A percentile compares a stretch with the other conserved stretches of the same genome.
Conservation (phyloP, 2,888 invertebrate genomes). For the Chorisops tibialis region DNA sequence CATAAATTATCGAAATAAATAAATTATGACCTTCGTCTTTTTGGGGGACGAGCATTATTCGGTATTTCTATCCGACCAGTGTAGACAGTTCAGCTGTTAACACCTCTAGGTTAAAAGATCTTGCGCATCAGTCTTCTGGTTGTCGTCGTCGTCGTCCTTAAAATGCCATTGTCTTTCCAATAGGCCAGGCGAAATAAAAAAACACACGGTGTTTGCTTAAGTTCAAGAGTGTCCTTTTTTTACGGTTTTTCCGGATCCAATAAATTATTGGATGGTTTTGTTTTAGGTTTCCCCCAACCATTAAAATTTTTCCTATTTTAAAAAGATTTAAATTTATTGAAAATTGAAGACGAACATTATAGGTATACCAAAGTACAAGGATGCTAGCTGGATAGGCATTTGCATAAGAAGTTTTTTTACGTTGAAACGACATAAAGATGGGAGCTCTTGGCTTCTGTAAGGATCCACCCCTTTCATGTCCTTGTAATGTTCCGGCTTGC, state of each 20-base stretch:
- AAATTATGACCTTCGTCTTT: constrained; percentile 42
- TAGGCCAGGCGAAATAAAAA: not conserved
- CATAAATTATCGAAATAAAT: constrained; percentile 51
- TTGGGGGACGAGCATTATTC: constrained; percentile 1
- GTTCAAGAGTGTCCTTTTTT: constrained; percentile 20
- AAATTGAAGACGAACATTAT: not conserved
- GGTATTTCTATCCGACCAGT: not conserved
- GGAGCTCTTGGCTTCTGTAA: too few relatives aligned
- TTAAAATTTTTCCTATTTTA: not conserved
- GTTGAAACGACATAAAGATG: constrained; percentile 2
- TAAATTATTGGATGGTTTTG: constrained; percentile 23
- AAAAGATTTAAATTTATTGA: not conserved
- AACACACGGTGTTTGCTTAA: constrained; percentile 10
- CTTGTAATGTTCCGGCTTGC: not conserved
- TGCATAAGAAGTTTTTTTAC: constrained; percentile 18
- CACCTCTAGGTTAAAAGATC: not conserved
- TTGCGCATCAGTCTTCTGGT: not conserved
- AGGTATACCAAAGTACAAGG: not conserved
- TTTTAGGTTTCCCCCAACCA: constrained; percentile 20
- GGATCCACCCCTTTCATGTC: constrained; percentile 24
- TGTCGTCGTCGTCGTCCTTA: not conserved
- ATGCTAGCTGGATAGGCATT: constrained; percentile 13
- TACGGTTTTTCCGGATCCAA: constrained; percentile 16
- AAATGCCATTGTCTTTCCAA: not conserved
- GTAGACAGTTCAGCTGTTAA: constrained; percentile 8